Percentiles rank a stretch among this genome's conserved stretches.
Evolutionary conservation across 2,797 vertebrate species (phyloP).

Genomic region (Lepilemur septentrionalis): DNA sequence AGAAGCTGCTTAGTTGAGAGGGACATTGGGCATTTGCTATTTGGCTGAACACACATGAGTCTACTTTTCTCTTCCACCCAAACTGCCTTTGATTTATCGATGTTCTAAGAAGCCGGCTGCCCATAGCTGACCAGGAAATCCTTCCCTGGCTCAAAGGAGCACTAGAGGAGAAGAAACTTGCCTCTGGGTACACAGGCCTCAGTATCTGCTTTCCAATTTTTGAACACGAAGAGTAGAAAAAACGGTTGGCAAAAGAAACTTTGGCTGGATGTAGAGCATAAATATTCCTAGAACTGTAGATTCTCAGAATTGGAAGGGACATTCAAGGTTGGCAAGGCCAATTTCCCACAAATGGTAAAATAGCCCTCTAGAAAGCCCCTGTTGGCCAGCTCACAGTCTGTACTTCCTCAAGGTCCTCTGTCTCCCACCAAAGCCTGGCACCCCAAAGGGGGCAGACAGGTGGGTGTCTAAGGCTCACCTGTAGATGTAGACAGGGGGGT

Average conservation of each 20-base stretch:
- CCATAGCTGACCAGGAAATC: not conserved
- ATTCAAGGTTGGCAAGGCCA: not conserved
- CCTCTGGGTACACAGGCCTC: not conserved
- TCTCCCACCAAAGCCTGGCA: not conserved
- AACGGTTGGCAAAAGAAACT: not conserved
- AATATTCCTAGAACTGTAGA: not conserved
- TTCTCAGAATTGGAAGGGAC: not conserved
- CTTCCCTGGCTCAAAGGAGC: not conserved
- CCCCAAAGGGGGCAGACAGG: not conserved
- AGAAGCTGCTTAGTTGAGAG: not conserved
- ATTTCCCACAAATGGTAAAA: not conserved
- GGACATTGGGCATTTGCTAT: conserved; percentile 7
- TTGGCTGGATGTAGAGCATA: not conserved
- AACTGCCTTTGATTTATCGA: conserved; percentile 19
- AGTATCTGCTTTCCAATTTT: not conserved
- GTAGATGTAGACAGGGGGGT: not conserved
- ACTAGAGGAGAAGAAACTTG: not conserved
- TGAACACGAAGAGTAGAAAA: not conserved
- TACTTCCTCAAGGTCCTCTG: not conserved
- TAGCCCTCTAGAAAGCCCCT: not conserved
- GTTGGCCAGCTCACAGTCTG: not conserved
- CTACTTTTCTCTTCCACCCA: not conserved
- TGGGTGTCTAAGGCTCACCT: not conserved
- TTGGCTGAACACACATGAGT: not conserved
- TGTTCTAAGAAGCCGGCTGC: not conserved